Conservation (phyloP, 1,140 invertebrate genomes). For the Triops longicaudatus region DNA sequence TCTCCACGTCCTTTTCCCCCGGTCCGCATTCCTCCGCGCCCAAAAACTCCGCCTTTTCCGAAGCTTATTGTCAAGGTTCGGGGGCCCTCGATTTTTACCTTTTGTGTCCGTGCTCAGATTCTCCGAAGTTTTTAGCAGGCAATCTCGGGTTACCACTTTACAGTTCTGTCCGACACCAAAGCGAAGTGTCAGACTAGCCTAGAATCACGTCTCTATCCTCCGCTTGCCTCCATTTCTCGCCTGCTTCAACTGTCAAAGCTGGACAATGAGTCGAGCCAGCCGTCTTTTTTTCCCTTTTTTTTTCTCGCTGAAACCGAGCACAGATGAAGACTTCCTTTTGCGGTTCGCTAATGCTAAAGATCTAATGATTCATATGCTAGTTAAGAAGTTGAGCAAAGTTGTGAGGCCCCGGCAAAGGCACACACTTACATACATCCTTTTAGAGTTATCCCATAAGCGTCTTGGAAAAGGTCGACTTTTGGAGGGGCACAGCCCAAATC, state of each 20-base stretch:
- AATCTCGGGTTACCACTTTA: neutral
- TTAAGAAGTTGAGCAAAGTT: neutral
- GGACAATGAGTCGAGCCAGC: neutral
- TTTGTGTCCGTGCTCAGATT: neutral
- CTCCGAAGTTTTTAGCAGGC: neutral
- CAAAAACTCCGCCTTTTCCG: neutral
- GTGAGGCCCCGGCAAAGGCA: neutral
- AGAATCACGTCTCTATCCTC: constrained; percentile 2
- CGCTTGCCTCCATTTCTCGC: neutral
- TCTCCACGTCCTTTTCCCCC: neutral
- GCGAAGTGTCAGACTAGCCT: neutral
- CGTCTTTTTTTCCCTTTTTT: neutral
- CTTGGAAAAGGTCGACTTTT: neutral
- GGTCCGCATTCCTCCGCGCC: constrained; percentile 1
- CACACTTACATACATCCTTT: neutral
- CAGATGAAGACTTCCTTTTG: neutral
- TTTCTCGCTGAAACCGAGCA: neutral
- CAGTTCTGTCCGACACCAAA: neutral
- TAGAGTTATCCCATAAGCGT: neutral
- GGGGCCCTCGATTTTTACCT: constrained; percentile 5
- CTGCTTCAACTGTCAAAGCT: neutral
- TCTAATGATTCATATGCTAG: neutral
- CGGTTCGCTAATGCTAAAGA: neutral
- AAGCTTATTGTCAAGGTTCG: neutral
- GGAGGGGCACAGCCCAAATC: constrained; percentile 4